Conservation (phyloP, 2,888 invertebrate genomes). For the Erebia epiphron region DNA sequence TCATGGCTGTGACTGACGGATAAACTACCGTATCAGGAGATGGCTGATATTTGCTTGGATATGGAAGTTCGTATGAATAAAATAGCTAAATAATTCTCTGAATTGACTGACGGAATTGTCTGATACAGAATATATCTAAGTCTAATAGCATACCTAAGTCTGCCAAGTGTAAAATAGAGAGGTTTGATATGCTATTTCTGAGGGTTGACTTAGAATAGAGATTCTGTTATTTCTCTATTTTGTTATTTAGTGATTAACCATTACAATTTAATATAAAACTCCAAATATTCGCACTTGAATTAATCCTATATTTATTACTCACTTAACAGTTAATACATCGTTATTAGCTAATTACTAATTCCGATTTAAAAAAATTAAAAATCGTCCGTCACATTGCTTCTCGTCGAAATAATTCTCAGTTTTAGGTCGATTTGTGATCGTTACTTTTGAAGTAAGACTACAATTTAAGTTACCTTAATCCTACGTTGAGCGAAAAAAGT, state of each 20-base stretch:
- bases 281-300: conserved; percentile 22
- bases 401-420: conserved; percentile 4
- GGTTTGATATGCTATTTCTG: too few species aligned
- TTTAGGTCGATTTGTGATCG: conserved; percentile 23
- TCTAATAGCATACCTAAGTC: too few species aligned
- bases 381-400: conserved; percentile 7
- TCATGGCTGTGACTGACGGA: too few species aligned
- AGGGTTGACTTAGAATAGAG: too few species aligned
- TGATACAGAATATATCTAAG: too few species aligned
- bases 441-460: conserved; percentile 34
- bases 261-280: conserved; percentile 24
- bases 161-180: too few species aligned
- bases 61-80: too few species aligned
- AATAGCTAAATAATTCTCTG: too few species aligned
- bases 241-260: conserved; percentile 10
- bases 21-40: too few species aligned
- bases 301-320: conserved; percentile 18
- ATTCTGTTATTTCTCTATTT: too few species aligned
- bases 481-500: conserved; percentile 68
- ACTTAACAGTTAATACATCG: conserved; percentile 24
- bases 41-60: too few species aligned
- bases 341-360: conserved; percentile 25
- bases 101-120: too few species aligned
- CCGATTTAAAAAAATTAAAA: conserved; percentile 30
- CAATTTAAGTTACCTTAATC: conserved; percentile 46